phyloP scores from a whole-genome alignment of 2,888 invertebrate genomes.

The Epistrophe grossulariae region DNA sequence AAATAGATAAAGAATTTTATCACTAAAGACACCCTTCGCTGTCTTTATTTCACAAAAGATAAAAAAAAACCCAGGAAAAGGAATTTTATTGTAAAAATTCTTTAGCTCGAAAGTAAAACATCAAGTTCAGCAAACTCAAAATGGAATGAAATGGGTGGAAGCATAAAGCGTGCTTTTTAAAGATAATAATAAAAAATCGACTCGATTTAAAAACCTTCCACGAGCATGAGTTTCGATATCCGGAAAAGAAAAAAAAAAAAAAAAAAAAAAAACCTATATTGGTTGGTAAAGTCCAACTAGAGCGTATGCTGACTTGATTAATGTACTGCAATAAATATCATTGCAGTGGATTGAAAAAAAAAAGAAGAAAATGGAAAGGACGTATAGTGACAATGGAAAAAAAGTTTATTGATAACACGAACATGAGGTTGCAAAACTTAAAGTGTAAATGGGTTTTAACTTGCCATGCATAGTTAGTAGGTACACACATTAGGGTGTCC shows the following conservation, averaged over 20 bases:
- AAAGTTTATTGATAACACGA: conserved; percentile 18
- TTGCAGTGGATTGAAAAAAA: conserved; percentile 6
- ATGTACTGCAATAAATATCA: conserved; percentile 48
- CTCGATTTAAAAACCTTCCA: background rate
- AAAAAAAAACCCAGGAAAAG: background rate
- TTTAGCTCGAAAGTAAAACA: background rate
- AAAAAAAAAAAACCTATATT: background rate
- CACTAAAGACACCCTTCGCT: background rate
- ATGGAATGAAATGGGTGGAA: background rate
- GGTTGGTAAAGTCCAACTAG: conserved; percentile 19
- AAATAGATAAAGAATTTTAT: background rate
- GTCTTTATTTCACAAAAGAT: background rate
- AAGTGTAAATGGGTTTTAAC: background rate
- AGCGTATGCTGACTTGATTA: conserved; percentile 52
- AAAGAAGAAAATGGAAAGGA: background rate
- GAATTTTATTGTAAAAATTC: conserved; percentile 1
- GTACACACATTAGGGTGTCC: too few relatives aligned
- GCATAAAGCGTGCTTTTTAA: conserved; percentile 7
- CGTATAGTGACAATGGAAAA: conserved; percentile 14
- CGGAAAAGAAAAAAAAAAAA: background rate
- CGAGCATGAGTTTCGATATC: conserved; percentile 1
- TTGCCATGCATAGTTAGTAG: background rate
- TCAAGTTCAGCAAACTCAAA: background rate
- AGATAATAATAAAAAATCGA: conserved; percentile 39
- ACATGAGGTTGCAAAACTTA: conserved; percentile 19